Evolutionary conservation across 2,888 invertebrate genomes (phyloP), one percentile per base, ranked within the genome.

Genomic region (Syrphus vitripennis): DNA sequence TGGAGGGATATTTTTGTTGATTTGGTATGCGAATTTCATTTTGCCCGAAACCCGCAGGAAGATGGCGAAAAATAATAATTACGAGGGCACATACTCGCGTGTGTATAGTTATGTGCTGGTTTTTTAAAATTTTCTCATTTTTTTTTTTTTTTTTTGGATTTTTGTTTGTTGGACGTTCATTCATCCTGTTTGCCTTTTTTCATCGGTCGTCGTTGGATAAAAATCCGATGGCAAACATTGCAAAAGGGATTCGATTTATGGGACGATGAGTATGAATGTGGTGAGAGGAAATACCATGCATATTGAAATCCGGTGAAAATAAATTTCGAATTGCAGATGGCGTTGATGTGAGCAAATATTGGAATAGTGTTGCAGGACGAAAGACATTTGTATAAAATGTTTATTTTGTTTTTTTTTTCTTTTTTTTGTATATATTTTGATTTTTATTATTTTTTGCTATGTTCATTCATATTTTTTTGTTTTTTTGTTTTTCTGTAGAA

Each of bases 341-440:
- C 86, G 81, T 86, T 86, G 86, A 86, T 86, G 86, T 81, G 86
- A 86, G 72, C 86, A 86, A 86, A 86, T 86, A 81, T 86, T 86
- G 86, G 81, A 74, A 82, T 74, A 86, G 86, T 81, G 81, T 81
- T 81, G 81, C 74, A 77, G 67, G 50, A 72, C 65, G 70, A 67
- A 45, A 79, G 50, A 79, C 79, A 63, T 86, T 77, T 77, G 45
- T 59, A 61, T 71, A 53, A 69, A 76, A 65, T 65, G 75, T 76
- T 31, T 45, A 42, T 57, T 42, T 40, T 53, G 10, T 26, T 24
- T 48, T 45, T 14, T 24, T n/a, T 48, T 45, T 14, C n/a, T n/a
- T 16, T 59, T 3, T 34, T n/a, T 59, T 59, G 12, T 48, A 42
- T 31, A n/a, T 14, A 26, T n/a, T 57, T 40, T 67, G 21, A 71